Evolutionary conservation across 1,140 invertebrate species (phyloP), one percentile per base, ranked within the genome.

Genomic region (Cephus cinctus): DNA sequence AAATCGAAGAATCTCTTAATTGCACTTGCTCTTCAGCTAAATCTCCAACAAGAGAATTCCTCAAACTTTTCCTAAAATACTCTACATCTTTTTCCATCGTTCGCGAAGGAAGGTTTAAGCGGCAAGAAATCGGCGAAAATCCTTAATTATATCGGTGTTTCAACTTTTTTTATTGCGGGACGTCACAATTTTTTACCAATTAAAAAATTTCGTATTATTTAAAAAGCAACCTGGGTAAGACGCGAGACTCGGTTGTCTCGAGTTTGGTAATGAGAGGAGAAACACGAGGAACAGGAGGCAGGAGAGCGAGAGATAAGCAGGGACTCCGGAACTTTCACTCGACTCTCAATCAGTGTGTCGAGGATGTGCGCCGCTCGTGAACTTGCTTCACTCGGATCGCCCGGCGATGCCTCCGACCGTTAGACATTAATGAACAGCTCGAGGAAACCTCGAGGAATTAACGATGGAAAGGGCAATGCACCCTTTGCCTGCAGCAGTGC

Each of bases 301-400:
- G 34, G 22, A 20, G 34, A 34, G 31, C 18, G 32, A 36, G 36
- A 34, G 42, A 35, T 36, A 41, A 49, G 22, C 42, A 23, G 52
- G 49, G 35, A 43, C 52, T 32, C 42, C 38, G 57, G 52, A 52
- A 66, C 63, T 66, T 66, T 64, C 63, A 64, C 63, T 66, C 41
- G 52, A 18, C 12, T 15, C 5, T 8, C 32, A 35, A 5, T n/a
- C 12, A 55, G 56, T 59, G 36, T 61, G 58, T 55, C 52, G 56
- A 59, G 51, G 48, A 63, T 61, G 52, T 54, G 36, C 58, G 50
- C n/a, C 55, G 62, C 53, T 62, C 63, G 46, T 65, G 63, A 65
- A 65, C 63, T 65, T 65, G 59, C 56, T 32, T 50, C 18, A n/a
- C n/a, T n/a, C n/a, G n/a, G n/a, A 44, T 21, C 32, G 25, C 32